phyloP scores from a whole-genome alignment of 2,888 invertebrate genomes.

The Argyresthia goedartella region DNA sequence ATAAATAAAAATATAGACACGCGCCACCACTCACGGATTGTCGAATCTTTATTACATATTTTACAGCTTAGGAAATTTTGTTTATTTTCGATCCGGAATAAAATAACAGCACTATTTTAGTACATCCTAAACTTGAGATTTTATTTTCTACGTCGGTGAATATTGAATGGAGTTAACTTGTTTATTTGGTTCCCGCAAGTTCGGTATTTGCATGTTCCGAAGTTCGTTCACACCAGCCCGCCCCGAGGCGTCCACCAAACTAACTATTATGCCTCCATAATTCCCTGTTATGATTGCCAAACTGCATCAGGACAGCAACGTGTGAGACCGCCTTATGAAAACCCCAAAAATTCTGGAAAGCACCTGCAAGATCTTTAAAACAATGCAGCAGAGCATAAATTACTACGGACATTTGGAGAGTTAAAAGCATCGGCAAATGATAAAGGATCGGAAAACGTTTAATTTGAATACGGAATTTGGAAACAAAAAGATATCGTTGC shows the following conservation, averaged over 20 bases:
- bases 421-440: slow-evolving; percentile 3
- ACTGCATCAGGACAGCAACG: slow-evolving; percentile 12
- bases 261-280: slow-evolving; percentile 15
- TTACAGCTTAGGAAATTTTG: too few relatives aligned
- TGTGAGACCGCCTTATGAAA: slow-evolving; percentile 18
- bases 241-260: slow-evolving; percentile 12
- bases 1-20: too few relatives aligned
- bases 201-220: slow-evolving; percentile 5
- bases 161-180: too few relatives aligned
- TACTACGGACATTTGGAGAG: background rate
- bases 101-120: too few relatives aligned
- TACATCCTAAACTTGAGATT: too few relatives aligned
- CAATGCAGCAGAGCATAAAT: background rate
- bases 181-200: background rate
- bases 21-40: too few relatives aligned
- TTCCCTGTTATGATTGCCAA: slow-evolving; percentile 12
- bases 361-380: slow-evolving; percentile 1
- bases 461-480: slow-evolving; percentile 7
- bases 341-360: slow-evolving; percentile 1
- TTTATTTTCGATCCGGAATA: too few relatives aligned
- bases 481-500: background rate
- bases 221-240: slow-evolving; percentile 14
- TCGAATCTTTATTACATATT: too few relatives aligned
- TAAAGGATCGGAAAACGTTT: slow-evolving; percentile 8
- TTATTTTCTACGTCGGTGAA: too few relatives aligned